A percentile compares a stretch with the other conserved stretches of the same genome.
phyloP scores from a whole-genome alignment of 2,113 vertebrate genomes.

The Mesembrinibis cayennensis region DNA sequence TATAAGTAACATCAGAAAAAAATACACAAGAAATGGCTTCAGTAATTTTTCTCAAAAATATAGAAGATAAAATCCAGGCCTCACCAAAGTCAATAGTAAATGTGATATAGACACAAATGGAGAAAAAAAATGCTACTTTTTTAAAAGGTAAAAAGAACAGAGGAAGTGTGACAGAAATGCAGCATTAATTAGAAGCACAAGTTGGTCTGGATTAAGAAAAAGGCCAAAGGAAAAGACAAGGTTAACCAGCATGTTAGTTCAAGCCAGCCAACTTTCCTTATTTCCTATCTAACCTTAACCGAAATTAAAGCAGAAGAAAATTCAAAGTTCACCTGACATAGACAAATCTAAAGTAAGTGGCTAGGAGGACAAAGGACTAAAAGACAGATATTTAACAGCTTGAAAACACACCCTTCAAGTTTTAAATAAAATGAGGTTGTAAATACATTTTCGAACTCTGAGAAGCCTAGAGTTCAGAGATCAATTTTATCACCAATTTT shows the following conservation, averaged over 20 bases:
- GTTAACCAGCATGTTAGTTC: background rate
- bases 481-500: background rate
- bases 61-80: background rate
- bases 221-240: slow-evolving; percentile 12
- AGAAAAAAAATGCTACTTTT: background rate
- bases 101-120: background rate
- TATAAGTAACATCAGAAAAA: background rate
- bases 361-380: background rate
- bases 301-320: slow-evolving; percentile 20
- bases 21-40: background rate
- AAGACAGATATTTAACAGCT: background rate
- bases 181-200: background rate
- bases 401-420: background rate
- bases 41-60: background rate
- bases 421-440: background rate
- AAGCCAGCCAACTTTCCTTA: background rate
- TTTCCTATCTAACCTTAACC: background rate
- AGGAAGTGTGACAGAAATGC: background rate
- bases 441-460: background rate
- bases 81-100: background rate
- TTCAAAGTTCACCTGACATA: background rate
- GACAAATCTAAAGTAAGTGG: background rate
- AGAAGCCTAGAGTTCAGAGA: background rate
- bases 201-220: background rate
- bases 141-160: background rate